Conservation (phyloP, 1,140 invertebrate genomes). For the Cyphomyrmex costatus region DNA sequence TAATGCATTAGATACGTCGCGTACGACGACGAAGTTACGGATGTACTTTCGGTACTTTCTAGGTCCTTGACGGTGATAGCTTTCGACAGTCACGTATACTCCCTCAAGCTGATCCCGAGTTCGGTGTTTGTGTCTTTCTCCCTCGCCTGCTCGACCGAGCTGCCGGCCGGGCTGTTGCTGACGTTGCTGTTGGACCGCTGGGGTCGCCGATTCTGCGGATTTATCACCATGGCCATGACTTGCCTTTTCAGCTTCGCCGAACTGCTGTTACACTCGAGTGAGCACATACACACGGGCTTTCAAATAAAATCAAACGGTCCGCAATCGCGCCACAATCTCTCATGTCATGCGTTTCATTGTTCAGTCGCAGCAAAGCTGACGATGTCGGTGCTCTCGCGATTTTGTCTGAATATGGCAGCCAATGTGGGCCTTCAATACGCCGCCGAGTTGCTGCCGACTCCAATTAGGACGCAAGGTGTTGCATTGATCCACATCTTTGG, state of each 20-base stretch:
- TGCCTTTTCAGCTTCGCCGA: slow-evolving; percentile 87
- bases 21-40: not conserved
- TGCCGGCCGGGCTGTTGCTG: slow-evolving; percentile 90
- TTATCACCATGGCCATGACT: slow-evolving; percentile 87
- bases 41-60: slow-evolving; percentile 65
- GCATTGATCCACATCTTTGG: slow-evolving; percentile 89
- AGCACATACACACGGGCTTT: slow-evolving; percentile 9
- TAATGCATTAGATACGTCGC: slow-evolving; percentile 14
- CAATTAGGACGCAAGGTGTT: slow-evolving; percentile 89
- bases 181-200: slow-evolving; percentile 89
- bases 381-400: slow-evolving; percentile 87
- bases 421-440: slow-evolving; percentile 90
- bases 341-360: slow-evolving; percentile 12
- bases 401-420: slow-evolving; percentile 88
- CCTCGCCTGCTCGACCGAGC: slow-evolving; percentile 90
- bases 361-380: slow-evolving; percentile 75
- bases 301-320: slow-evolving; percentile 17
- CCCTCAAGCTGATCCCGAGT: slow-evolving; percentile 89
- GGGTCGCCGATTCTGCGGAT: slow-evolving; percentile 89
- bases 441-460: slow-evolving; percentile 89
- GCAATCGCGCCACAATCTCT: not conserved
- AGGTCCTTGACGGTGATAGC: slow-evolving; percentile 89
- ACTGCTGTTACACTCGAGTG: slow-evolving; percentile 80
- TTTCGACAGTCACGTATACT: slow-evolving; percentile 91
- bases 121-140: slow-evolving; percentile 91